Evolutionary conservation across 2,113 vertebrate species (phyloP), one percentile per base, ranked within the genome.

Genomic region (Cyphomyrus discorhynchus): DNA sequence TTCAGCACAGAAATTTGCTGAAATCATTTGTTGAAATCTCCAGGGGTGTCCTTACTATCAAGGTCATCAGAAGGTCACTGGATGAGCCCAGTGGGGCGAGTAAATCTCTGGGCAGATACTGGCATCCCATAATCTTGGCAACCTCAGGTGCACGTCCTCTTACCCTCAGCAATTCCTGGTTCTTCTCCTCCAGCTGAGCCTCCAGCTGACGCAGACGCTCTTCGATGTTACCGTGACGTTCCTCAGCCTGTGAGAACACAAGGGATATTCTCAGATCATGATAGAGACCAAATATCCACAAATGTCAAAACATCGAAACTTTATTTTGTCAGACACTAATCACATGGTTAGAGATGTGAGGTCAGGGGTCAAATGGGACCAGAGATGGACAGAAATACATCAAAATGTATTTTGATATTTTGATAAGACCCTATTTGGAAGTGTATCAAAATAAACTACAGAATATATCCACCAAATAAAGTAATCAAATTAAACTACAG

Each of bases 161-260:
- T 92, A 99, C 98, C 96, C 98, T 96, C 84, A 96, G 96, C 90
- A 99, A 95, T 93, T 99, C 98, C 95, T 99, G 98, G 95, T 99
- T 99, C 95, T 99, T 99, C 94, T 99, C 98, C 91, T 99, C 97
- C 91, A 99, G 95, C 94, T 98, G 98, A 46, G 95, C 97, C 94
- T 99, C 98, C 94, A 99, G 96, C 94, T 99, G 98, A 93, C 97
- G 93, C 89, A 99, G 97, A 7, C 98, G 96, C 93, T 99, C 98
- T 93, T 99, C 98, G 15, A 99, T 97, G 90, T 97, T 99, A 92
- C 98, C 98, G 1, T 99, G 98, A 53, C 98, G 97, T 90, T 99
- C 98, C 93, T 99, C 98, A 80, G 98, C 98, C 98, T 99, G 93
- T 91, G 94, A 94, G 90, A 92, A 93, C 91, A 94, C 91, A 49